Percentiles rank a stretch among this genome's conserved stretches.
Conservation (phyloP, 2,113 vertebrate genomes). For the Penelope pileata region DNA sequence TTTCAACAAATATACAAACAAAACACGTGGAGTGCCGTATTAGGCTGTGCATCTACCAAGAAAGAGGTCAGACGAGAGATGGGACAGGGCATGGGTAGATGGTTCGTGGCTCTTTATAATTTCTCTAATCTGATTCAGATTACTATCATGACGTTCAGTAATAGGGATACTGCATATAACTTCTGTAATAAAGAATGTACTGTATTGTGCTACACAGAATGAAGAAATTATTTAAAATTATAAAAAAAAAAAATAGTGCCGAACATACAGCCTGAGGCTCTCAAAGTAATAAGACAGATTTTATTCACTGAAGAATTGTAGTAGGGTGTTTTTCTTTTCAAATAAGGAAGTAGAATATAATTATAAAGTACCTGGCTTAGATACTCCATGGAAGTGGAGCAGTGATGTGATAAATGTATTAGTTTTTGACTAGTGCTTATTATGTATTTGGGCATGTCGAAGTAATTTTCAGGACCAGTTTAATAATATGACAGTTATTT, state of each 20-base stretch:
- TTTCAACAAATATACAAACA: neutral
- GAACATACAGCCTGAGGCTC: neutral
- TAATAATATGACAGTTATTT: slow-evolving; percentile 12
- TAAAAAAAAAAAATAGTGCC: neutral
- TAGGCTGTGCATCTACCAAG: neutral
- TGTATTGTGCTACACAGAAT: neutral
- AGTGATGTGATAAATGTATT: neutral
- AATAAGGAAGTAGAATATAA: neutral
- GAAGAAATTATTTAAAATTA: neutral
- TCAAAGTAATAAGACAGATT: neutral
- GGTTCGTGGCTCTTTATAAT: neutral
- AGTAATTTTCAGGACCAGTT: slow-evolving; percentile 17
- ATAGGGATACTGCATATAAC: neutral
- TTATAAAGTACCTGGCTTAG: neutral
- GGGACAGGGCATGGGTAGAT: accelerated
- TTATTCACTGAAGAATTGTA: neutral
- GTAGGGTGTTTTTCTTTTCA: neutral
- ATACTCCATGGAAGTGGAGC: neutral
- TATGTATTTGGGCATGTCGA: neutral
- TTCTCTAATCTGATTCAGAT: neutral
- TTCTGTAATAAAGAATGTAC: neutral
- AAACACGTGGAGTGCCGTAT: neutral
- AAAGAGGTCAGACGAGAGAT: neutral
- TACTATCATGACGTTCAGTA: neutral
- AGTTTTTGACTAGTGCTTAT: slow-evolving; percentile 31